Base-by-base conservation (phyloP, 2,888 invertebrate genomes). In the Caenorhabditis macrosperma region DNA sequence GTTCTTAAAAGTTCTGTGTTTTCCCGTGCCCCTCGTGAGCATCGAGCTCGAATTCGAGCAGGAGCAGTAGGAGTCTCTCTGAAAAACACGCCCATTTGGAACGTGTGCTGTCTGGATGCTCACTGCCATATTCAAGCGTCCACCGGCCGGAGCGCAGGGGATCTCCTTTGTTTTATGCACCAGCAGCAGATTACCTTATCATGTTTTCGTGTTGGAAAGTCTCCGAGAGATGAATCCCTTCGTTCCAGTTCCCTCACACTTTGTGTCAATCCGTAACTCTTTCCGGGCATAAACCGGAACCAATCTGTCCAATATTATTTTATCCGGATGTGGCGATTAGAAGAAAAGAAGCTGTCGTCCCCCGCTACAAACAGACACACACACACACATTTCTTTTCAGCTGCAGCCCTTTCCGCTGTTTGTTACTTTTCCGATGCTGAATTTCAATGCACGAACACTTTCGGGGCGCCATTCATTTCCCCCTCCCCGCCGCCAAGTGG, bases 1-100 rank as follows among this genome's bases (percentile, higher is more conserved):
- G 46, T 26, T 57, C 48, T 12, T 35, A 33, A 46, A 57, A 57
- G 35, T 35, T 10, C 46, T 55, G 55, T 55, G 57, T 57, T 59
- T 67, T 57, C 15, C 52, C 50, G 38, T 26, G 57, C 24, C 22
- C 48, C 20, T 55, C 41, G 38, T 30, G 55, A 57, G 33, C 35
- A 22, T 41, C 33, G 28, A 38, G 55, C 57, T 68, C 57, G 57
- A 68, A 68, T 68, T 57, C 38, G 67, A 68, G 67, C 7, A 55
- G 67, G 26, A 38, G 17, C 28, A 17, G 44, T n/a, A 24, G 10
- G 20, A 17, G 15, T 46, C 4, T 10, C 38, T 50, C 35, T 33
- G 50, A 50, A 64, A 33, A 50, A 22, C 38, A 24, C 22, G 52
- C 22, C 41, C 38, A 41, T 54, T 30, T 17, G 52, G 48, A 55